These are phyloP conservation scores for Meriones psammophilus DNA, from an alignment of 2,797 vertebrate species.

Conservation along the genomic window DNA sequence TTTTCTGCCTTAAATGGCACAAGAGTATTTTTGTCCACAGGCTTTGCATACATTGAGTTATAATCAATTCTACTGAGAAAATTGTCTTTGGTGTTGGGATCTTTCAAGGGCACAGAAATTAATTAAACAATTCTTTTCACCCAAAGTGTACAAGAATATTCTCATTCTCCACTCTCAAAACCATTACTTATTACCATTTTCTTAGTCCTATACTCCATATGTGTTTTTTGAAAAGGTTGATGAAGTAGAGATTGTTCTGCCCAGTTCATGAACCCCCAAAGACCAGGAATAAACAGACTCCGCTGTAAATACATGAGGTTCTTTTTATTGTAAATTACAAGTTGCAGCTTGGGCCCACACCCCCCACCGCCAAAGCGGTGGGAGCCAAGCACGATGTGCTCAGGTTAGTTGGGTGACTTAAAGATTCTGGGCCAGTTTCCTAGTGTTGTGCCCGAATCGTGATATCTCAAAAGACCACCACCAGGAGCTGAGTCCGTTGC, in stretches of 20 bases:
- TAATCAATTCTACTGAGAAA: slow-evolving; percentile 1
- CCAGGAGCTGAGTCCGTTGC: no score
- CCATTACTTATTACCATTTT: neutral
- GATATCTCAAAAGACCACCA: no score
- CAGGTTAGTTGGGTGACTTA: no score
- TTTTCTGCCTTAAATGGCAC: slow-evolving; percentile 48
- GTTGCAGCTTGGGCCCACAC: no score
- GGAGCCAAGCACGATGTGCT: no score
- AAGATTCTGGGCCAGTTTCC: no score
- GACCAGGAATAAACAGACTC: no score
- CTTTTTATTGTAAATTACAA: no score
- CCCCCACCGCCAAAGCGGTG: no score
- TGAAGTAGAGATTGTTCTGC: slow-evolving; percentile 13
- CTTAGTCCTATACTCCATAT: neutral
- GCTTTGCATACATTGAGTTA: slow-evolving; percentile 45
- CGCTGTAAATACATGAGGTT: no score
- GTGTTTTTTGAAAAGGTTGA: slow-evolving; percentile 34
- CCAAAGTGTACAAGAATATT: neutral
- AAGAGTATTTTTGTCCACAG: slow-evolving; percentile 19
- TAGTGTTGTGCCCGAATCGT: no score
- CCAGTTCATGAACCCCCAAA: no score
- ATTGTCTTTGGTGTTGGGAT: neutral
- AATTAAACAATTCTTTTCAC: neutral
- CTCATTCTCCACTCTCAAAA: neutral
- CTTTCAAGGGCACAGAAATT: slow-evolving; percentile 38